Base-by-base conservation (phyloP, 2,113 vertebrate species). In the Muntiacus reevesi region DNA sequence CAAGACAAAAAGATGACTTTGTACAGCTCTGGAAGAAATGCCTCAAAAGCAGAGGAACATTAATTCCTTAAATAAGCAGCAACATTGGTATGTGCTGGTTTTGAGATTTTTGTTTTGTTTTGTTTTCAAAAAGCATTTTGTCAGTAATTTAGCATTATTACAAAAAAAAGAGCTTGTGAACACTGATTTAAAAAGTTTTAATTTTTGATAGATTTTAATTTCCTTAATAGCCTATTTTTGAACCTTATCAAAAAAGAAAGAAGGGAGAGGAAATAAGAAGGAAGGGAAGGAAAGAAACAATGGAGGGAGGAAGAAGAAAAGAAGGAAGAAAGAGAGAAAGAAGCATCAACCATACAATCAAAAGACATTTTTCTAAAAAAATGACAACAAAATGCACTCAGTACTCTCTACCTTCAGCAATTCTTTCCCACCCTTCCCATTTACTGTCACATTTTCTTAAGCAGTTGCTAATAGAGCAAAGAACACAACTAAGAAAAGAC, bases 21-120 rank as follows among this genome's bases (percentile, higher is more conserved):
- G 99, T 99, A 57, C 99, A 99, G 87, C 99, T 99, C 40, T 98
- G 98, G 67, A 99, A 99, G 98, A 99, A 99, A 40, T 99, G 99
- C 36, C 98, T 99, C 97, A 99, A 99, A 97, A 98, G 97, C 96
- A 15, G 99, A 99, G 40, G 99, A 99, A 0, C 98, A 98, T 14
- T 98, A 98, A 55, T 50, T 98, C 93, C 98, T 99, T 52, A 99
- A 99, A 98, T 99, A 82, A 98, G 86, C 89, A 96, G 81, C 57
- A 11, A 28, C 28, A 57, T 9, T 86, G 57, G 1, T 59, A 0
- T 10, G 45, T 93, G 96, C 89, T 97, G 85, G 85, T 82, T 52
- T 23, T 33, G 83, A 87, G 91, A 64, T 1, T 54, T 55, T 16
- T 76, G n/a, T n/a, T 96, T 98, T 97, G 43, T 45, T 82, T 79